Conservation (phyloP, 2,888 invertebrate species). For the Deroplatys truncata region DNA sequence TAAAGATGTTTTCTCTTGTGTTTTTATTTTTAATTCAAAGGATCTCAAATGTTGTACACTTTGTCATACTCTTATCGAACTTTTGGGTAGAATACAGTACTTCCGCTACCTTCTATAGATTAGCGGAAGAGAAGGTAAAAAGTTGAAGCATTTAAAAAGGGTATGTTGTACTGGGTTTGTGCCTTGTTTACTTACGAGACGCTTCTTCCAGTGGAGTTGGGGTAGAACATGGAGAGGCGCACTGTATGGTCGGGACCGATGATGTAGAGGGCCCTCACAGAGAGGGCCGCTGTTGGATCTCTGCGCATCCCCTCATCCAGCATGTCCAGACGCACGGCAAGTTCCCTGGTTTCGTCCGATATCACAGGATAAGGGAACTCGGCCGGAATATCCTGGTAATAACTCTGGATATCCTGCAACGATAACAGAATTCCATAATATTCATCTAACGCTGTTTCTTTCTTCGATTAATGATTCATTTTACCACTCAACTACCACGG, state of each 20-base stretch:
- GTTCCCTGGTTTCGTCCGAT: conserved; percentile 66
- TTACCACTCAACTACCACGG: too few relatives aligned
- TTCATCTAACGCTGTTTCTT: too few relatives aligned
- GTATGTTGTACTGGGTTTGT: too few relatives aligned
- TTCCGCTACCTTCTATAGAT: too few relatives aligned
- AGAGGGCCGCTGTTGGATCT: conserved; percentile 60
- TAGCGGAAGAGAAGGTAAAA: too few relatives aligned
- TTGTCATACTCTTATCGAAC: too few relatives aligned
- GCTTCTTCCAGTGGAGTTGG: conserved; percentile 79
- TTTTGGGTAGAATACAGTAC: too few relatives aligned
- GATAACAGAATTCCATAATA: background rate
- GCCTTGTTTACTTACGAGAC: conserved; percentile 61
- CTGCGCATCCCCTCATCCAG: conserved; percentile 68
- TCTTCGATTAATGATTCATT: too few relatives aligned
- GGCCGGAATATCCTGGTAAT: conserved; percentile 62
- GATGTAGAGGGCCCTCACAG: conserved; percentile 72
- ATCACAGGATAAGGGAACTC: conserved; percentile 79
- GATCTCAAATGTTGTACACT: too few relatives aligned
- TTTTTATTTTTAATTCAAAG: too few relatives aligned
- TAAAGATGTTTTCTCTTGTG: too few relatives aligned
- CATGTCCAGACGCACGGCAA: conserved; percentile 74
- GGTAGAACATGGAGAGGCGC: conserved; percentile 77
- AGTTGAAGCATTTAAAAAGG: too few relatives aligned
- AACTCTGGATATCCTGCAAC: conserved; percentile 60
- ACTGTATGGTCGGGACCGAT: conserved; percentile 76